Base-by-base conservation (phyloP, 2,888 invertebrate genomes). In the Alcis repandata region DNA sequence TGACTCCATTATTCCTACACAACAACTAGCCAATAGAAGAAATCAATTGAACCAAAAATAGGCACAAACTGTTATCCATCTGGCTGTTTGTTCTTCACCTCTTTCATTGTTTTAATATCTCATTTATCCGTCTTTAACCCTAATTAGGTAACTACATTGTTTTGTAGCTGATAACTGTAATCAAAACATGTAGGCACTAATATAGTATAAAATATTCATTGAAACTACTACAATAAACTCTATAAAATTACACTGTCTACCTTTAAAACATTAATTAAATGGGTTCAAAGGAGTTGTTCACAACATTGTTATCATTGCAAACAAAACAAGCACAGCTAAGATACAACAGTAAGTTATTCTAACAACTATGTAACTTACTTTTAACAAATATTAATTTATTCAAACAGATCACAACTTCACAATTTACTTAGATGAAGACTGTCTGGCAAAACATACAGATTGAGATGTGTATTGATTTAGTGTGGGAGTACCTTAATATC, bases 401-500 rank as follows among this genome's bases (percentile, higher is more conserved):
- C 19, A 13, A 40, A 38, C 9, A 33, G 41, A n/a, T 15, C 27
- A 48, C 40, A 15, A 22, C n/a, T 9, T 13, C 19, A 27, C 8
- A 27, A 27, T 27, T 4, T 17, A n/a, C 32, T 32, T 33, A 27
- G 33, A 56, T n/a, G n/a, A n/a, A 56, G 45, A n/a, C 1, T 51
- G 51, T 56, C 33, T 61, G 27, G 43, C n/a, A 48, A 53, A 46
- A 45, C 11, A 53, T 17, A 43, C 32, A 45, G 38, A 48, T 49
- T 52, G 38, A 54, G 56, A 60, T 59, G 33, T 54, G 48, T 76
- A 79, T 82, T 81, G 79, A 81, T 81, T 79, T 57, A 65, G 72
- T 73, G 80, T 83, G 72, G 80, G 83, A 68, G 79, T 75, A 67
- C 71, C 52, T 73, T 74, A 72, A 70, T 70, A 67, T 67, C 43